Percentiles rank a stretch among this genome's conserved stretches.
These are phyloP conservation scores for Sthenelais limicola DNA, from an alignment of 2,888 invertebrate genomes.

Conservation along the genomic window DNA sequence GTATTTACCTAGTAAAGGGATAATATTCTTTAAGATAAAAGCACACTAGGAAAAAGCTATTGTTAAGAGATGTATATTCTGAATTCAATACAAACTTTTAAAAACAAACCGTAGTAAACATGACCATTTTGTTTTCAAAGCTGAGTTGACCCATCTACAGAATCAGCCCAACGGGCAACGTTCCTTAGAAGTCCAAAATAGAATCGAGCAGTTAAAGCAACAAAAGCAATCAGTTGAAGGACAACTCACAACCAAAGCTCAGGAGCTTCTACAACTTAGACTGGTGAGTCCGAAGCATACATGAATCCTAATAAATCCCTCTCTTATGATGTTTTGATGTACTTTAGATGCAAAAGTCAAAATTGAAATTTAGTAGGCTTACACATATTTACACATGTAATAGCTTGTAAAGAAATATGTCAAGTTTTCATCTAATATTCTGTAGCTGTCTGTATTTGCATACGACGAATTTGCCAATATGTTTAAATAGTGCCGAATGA, in stretches of 20 bases:
- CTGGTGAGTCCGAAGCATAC: constrained; percentile 56
- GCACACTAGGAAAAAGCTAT: too few relatives aligned
- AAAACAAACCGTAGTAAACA: too few relatives aligned
- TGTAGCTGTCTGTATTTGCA: too few relatives aligned
- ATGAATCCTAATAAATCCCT: not conserved
- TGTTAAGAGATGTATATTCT: too few relatives aligned
- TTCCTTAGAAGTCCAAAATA: constrained; percentile 77
- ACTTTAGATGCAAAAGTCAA: not conserved
- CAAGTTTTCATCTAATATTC: too few relatives aligned
- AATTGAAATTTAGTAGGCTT: too few relatives aligned
- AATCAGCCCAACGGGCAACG: constrained; percentile 51
- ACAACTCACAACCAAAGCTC: constrained; percentile 80
- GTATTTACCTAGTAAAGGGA: too few relatives aligned
- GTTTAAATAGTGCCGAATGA: not conserved
- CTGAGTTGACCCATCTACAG: constrained; percentile 51
- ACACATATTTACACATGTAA: too few relatives aligned
- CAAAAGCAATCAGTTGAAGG: constrained; percentile 79
- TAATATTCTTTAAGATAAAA: too few relatives aligned
- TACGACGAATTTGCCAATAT: too few relatives aligned
- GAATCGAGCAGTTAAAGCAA: constrained; percentile 75
- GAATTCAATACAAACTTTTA: too few relatives aligned
- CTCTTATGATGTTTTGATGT: not conserved
- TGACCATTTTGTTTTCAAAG: constrained; percentile 45
- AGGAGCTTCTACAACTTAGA: constrained; percentile 66
- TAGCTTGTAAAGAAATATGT: too few relatives aligned